Base-by-base conservation (phyloP, 2,113 vertebrate species). In the Phalacrocorax brasilianus region DNA sequence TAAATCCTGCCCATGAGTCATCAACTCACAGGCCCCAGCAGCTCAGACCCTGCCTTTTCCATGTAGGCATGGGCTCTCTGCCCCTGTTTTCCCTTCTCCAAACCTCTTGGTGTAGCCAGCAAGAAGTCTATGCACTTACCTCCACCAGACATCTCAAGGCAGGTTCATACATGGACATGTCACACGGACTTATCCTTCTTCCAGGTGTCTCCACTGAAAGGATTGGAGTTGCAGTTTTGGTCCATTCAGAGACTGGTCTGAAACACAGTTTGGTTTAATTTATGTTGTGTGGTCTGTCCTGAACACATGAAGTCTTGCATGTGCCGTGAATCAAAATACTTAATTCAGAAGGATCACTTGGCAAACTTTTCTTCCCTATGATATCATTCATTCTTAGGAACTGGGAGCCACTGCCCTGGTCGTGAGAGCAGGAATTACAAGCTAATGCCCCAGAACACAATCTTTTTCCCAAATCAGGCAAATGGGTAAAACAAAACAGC, bases 391-490 rank as follows among this genome's bases (percentile, higher is more conserved):
- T 58, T 11, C 23, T 63, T 63, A 66, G 35, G 26, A 86, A 52
- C 19, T 13, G 13, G 8, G 68, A 84, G 71, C 27, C 14, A 56
- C 49, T 66, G 45, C 30, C 28, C 42, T 1, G 4, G n/a, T 77
- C 7, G 14, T 4, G 30, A 73, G 75, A 86, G 52, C 72, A 92
- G 65, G 72, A 88, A 32, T 49, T 59, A 9, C 83, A 94, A 67
- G 66, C 7, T 58, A 86, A 73, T 18, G 17, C 22, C 12, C 23
- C 6, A 50, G 35, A 85, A 85, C 11, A 68, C n/a, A 95, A 79
- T 85, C 78, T 87, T 94, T 82, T 53, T 65, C 62, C 45, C 53
- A 79, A 92, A 95, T 89, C 87, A 88, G 81, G 38, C 52, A 82
- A 72, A 73, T 20, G 12, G 66, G 70, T 76, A 65, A 82, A 92